Percentiles rank a stretch among this genome's conserved stretches.
These are phyloP conservation scores for Nyleta sp. DNA, from an alignment of 2,888 invertebrate species.

Conservation along the genomic window DNA sequence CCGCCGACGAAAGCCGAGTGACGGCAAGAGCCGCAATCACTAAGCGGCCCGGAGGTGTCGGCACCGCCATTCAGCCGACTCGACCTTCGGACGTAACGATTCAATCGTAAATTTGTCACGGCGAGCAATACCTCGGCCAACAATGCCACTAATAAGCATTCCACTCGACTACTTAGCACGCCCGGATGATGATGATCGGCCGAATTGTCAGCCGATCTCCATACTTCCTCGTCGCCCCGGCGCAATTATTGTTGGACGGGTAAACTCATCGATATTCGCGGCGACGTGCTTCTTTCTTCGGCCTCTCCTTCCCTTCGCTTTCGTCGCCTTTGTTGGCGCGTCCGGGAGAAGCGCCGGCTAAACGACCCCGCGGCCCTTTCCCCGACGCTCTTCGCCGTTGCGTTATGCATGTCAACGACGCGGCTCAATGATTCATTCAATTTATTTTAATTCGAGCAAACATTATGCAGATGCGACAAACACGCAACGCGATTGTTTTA, in stretches of 20 bases:
- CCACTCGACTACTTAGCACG: slow-evolving; percentile 25
- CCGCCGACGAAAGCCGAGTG: no score
- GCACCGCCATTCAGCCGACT: no score
- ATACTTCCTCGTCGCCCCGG: no score
- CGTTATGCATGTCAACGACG: slow-evolving; percentile 28
- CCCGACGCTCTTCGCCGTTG: background rate
- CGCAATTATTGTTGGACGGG: no score
- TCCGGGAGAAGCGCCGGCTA: slow-evolving; percentile 27
- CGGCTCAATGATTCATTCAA: slow-evolving; percentile 38
- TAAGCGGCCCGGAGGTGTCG: no score
- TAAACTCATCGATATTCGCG: slow-evolving; percentile 32
- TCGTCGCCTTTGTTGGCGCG: no score
- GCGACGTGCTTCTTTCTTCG: no score
- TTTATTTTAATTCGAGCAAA: slow-evolving; percentile 39
- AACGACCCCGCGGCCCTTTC: slow-evolving; percentile 16
- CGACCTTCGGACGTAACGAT: background rate
- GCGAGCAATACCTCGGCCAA: slow-evolving; percentile 10
- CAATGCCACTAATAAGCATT: slow-evolving; percentile 37
- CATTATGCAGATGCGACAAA: slow-evolving; percentile 47
- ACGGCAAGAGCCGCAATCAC: no score
- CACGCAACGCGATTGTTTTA: slow-evolving; percentile 37
- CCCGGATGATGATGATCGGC: background rate
- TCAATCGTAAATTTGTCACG: slow-evolving; percentile 38
- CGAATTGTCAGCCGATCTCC: background rate
- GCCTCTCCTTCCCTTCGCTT: no score